Evolutionary conservation across 2,113 vertebrate genomes (phyloP), one percentile per base, ranked within the genome.

Genomic region (Tachysurus vachellii): DNA sequence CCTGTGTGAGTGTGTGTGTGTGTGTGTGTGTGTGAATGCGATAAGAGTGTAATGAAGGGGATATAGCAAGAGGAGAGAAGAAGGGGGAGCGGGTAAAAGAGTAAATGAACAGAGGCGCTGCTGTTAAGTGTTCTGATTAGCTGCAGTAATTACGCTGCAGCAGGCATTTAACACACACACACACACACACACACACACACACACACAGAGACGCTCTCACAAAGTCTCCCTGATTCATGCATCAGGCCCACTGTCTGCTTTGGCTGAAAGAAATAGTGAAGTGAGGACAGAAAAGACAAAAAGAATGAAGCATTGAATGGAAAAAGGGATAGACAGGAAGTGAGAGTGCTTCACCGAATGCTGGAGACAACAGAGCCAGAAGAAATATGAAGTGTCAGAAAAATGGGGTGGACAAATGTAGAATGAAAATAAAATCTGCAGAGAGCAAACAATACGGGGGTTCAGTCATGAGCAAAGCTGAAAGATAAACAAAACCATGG

Each of bases 121-220:
- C 94, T 93, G 93, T 95, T 94, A 94, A 95, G 93, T 93, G 93
- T 90, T 93, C 93, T 95, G 93, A 96, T 96, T 95, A 95, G 94
- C 90, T 86, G 89, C 92, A 94, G 94, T 94, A 94, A 95, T 95
- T 95, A 95, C 93, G 90, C 93, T 91, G 93, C 93, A 92, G 93
- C 83, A 91, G 89, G 90, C 89, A 53, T 88, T 93, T 90, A 93
- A 91, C 91, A 91, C 90, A 91, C 89, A 86, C 89, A 86, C 89
- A 91, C 92, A 90, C 91, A 89, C 89, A 88, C 88, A 88, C 93
- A 90, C 90, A 89, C 82, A 42, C 87, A 85, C 85, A 3, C 79
- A 89, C 84, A 57, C 87, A 85, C 82, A 73, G 75, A 86, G 75
- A 36, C 36, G 7, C 42, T 84, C 47, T 42, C 73, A 75, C 61